Evolutionary conservation across 2,888 invertebrate genomes (phyloP).

Genomic region (Diploptera punctata): DNA sequence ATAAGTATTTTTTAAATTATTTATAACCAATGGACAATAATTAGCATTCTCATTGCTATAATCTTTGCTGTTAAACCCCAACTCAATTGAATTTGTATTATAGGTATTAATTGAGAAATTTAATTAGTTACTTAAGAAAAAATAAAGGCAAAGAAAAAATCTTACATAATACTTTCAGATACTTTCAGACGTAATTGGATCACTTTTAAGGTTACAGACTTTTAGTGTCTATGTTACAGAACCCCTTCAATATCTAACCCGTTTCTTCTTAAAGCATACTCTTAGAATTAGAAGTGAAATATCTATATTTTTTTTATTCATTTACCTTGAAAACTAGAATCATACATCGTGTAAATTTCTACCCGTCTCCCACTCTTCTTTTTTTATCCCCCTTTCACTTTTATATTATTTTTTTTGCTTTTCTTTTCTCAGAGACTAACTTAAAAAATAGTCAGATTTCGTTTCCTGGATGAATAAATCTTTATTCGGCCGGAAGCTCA

Average conservation of each 20-base stretch:
- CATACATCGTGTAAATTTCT: not conserved
- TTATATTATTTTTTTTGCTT: not conserved
- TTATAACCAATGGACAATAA: too few species aligned
- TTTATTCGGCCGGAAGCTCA: not conserved
- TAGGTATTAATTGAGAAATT: too few species aligned
- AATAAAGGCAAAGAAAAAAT: too few species aligned
- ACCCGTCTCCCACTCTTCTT: not conserved
- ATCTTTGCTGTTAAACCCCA: too few species aligned
- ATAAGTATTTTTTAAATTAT: too few species aligned
- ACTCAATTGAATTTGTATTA: too few species aligned
- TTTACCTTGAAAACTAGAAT: not conserved
- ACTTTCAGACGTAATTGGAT: not conserved
- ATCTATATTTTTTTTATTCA: not conserved
- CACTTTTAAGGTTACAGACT: too few species aligned
- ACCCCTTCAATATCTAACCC: not conserved
- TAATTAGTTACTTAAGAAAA: too few species aligned
- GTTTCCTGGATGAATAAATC: conserved; percentile 16
- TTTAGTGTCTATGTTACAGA: not conserved
- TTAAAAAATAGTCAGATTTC: conserved; percentile 4
- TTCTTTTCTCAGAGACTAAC: not conserved
- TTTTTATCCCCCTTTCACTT: too few species aligned
- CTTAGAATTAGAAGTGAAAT: not conserved
- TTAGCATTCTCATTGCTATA: too few species aligned
- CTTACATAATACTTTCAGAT: not conserved
- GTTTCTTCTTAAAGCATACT: not conserved